Conservation (phyloP, 2,888 invertebrate species). For the Mallateleia sp. region DNA sequence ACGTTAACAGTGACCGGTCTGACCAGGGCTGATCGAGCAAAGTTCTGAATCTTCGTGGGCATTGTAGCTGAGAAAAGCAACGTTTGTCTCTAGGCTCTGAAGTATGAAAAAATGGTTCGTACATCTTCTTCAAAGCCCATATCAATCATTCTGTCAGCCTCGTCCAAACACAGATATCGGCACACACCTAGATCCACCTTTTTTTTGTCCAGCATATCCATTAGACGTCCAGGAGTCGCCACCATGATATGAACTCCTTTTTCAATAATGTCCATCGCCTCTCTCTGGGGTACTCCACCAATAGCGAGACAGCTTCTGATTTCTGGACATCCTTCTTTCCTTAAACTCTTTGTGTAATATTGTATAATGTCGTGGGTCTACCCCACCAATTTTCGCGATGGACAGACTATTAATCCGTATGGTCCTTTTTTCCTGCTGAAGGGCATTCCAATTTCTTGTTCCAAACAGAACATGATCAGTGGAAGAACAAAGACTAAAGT, state of each 20-base stretch:
- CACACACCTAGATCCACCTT: slow-evolving; percentile 96
- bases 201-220: slow-evolving; percentile 97
- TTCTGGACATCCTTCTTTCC: slow-evolving; percentile 32
- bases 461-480: slow-evolving; percentile 34
- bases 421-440: neutral
- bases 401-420: slow-evolving; percentile 39
- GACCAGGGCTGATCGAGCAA: slow-evolving; percentile 98
- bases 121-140: slow-evolving; percentile 99
- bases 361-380: slow-evolving; percentile 55
- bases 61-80: slow-evolving; percentile 99
- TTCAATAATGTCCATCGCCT: neutral
- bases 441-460: slow-evolving; percentile 44
- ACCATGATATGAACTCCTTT: slow-evolving; percentile 97
- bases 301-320: slow-evolving; percentile 17
- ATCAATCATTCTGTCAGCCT: slow-evolving; percentile 99
- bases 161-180: slow-evolving; percentile 98
- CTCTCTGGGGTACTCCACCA: slow-evolving; percentile 51
- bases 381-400: slow-evolving; percentile 50
- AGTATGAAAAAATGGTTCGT: slow-evolving; percentile 98
- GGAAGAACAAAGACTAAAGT: slow-evolving; percentile 97
- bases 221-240: slow-evolving; percentile 98
- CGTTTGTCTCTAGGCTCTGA: slow-evolving; percentile 96
- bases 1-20: slow-evolving; percentile 99
- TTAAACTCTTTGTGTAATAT: slow-evolving; percentile 28
- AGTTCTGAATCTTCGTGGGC: slow-evolving; percentile 99